Conservation (phyloP, 2,113 vertebrate genomes). For the Leptobrachium leishanense region DNA sequence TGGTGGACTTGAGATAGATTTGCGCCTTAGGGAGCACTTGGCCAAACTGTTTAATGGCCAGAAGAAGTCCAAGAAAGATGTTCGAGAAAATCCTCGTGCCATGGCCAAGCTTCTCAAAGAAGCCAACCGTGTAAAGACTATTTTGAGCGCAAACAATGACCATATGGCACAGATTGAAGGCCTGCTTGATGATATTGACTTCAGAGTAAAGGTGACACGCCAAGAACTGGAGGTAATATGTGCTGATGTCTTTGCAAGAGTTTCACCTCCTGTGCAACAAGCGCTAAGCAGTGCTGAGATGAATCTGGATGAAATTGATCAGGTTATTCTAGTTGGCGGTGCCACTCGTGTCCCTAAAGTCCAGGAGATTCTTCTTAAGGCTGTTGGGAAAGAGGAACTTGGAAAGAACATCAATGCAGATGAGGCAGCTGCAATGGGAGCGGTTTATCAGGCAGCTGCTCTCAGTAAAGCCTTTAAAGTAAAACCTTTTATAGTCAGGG, state of each 20-base stretch:
- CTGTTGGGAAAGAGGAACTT: constrained; percentile 89
- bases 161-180: constrained; percentile 94
- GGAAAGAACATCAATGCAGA: constrained; percentile 97
- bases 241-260: constrained; percentile 85
- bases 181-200: constrained; percentile 92
- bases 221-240: constrained; percentile 86
- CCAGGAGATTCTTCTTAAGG: constrained; percentile 89
- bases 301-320: constrained; percentile 91
- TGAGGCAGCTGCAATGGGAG: constrained; percentile 94
- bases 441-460: constrained; percentile 94
- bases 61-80: constrained; percentile 80
- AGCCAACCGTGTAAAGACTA: constrained; percentile 90
- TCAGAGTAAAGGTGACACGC: constrained; percentile 88
- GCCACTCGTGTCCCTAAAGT: constrained; percentile 93
- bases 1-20: constrained; percentile 92
- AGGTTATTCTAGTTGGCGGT: constrained; percentile 94
- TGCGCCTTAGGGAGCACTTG: constrained; percentile 85
- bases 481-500: constrained; percentile 90
- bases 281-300: constrained; percentile 84
- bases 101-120: constrained; percentile 97
- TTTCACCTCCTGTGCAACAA: constrained; percentile 82
- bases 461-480: constrained; percentile 98
- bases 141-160: constrained; percentile 89
- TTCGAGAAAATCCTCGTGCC: constrained; percentile 81
- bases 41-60: constrained; percentile 85